Base-by-base conservation (phyloP, 2,888 invertebrate species). In the Altica lythri region DNA sequence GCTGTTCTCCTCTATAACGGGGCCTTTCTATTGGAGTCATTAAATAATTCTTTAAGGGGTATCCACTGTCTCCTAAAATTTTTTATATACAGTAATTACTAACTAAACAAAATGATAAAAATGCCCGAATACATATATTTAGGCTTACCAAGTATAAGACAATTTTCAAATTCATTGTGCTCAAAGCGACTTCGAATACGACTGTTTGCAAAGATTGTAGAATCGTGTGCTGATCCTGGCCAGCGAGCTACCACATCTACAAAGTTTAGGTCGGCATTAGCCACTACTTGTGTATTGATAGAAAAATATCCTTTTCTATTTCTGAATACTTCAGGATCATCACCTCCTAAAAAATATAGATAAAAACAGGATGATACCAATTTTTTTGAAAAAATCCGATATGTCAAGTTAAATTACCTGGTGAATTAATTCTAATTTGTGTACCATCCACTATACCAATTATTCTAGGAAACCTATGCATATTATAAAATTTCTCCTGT, bases 11-110 rank as follows among this genome's bases (percentile, higher is more conserved):
- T 10, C 50, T 16, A 16, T 32, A 29, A 16, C 2, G 4, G 10
- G 50, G 50, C n/a, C 29, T 34, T 27, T 17, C 35, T 34, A 50
- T 16, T 34, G 50, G 50, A 25, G 50, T 35, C 32, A 50, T 16
- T 16, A 50, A 43, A 27, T 50, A 50, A 35, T 29, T 50, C 10
- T 16, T 22, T 49, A 35, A 16, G 8, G 38, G 37, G 27, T 49
- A 49, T 29, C 49, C 49, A 49, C 49, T 49, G 18, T 49, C 49
- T 10, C 49, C 49, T 49, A 35, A 35, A 35, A 35, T 27, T 27
- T 8, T 27, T n/a, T 2, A 9, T 27, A 27, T 27, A n/a, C 9
- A n/a, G 6, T 27, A 27, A n/a, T n/a, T 27, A n/a, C 27, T n/a
- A 3, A 6, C 6, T 2, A 27, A 27, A 27, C 9, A 27, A 27